Conservation (phyloP, 1,140 invertebrate genomes). For the Procambarus clarkii region DNA sequence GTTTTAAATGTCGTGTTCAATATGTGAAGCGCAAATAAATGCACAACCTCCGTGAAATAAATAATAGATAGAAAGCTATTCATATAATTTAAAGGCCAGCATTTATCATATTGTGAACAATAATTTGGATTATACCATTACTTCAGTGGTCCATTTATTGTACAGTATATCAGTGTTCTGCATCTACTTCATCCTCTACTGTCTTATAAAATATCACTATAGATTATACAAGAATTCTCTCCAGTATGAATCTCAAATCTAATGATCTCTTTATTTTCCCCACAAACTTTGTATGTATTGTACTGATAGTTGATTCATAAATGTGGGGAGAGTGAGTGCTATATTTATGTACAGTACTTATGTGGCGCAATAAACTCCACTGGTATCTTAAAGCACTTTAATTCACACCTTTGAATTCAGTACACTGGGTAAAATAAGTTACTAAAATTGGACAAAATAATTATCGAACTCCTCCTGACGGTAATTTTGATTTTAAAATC, state of each 20-base stretch:
- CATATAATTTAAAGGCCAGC: not conserved
- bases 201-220: not conserved
- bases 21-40: not conserved
- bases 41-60: not conserved
- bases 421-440: no score
- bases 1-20: not conserved
- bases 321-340: not conserved
- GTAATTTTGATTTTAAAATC: no score
- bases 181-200: not conserved
- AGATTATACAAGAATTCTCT: not conserved
- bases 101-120: not conserved
- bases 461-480: no score
- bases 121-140: not conserved
- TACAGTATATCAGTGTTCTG: not conserved
- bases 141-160: not conserved
- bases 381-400: not conserved
- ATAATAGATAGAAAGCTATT: not conserved
- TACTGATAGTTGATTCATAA: not conserved
- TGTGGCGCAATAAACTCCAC: slow-evolving; percentile 15
- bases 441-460: no score
- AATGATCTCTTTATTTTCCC: not conserved
- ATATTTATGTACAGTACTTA: not conserved
- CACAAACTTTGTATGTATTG: slow-evolving; percentile 14
- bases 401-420: not conserved
- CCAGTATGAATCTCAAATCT: not conserved